Conservation (phyloP, 1,140 invertebrate species). For the Leptestheria dahalacensis region DNA sequence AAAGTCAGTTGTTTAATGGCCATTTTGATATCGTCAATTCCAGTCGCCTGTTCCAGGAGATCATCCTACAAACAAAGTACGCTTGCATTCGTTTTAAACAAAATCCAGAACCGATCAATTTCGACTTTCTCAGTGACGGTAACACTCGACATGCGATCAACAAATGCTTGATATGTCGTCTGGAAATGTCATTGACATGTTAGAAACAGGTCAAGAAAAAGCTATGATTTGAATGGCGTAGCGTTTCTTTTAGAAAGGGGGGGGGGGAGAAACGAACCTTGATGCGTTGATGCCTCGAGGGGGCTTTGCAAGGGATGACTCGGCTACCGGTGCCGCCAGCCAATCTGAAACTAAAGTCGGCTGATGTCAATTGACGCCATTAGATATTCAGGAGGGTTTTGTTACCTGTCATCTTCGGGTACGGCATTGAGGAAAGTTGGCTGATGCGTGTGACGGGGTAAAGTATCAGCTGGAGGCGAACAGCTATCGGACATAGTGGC, state of each 20-base stretch:
- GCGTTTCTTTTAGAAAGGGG: too few species aligned
- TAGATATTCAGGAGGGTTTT: not conserved
- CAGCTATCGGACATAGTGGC: conserved; percentile 75
- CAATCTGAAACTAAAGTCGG: not conserved
- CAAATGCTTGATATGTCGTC: too few species aligned
- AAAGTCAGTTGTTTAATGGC: conserved; percentile 77
- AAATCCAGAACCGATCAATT: not conserved
- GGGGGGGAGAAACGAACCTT: too few species aligned
- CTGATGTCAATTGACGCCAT: not conserved
- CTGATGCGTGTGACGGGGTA: conserved; percentile 37
- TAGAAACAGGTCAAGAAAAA: too few species aligned
- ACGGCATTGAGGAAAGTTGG: conserved; percentile 42
- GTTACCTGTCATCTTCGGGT: conserved; percentile 45
- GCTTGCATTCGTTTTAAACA: not conserved
- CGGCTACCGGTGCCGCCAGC: conserved; percentile 4
- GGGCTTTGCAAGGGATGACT: too few species aligned
- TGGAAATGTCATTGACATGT: too few species aligned
- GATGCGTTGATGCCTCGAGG: too few species aligned
- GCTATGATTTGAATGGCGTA: too few species aligned
- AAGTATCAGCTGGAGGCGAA: conserved; percentile 35
- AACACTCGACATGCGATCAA: too few species aligned
- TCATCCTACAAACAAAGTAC: conserved; percentile 20
- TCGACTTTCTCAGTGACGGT: not conserved
- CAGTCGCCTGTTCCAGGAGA: conserved; percentile 41
- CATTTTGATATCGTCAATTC: conserved; percentile 70